Evolutionary conservation across 2,113 vertebrate species (phyloP).

Genomic region (Tragelaphus scriptus): DNA sequence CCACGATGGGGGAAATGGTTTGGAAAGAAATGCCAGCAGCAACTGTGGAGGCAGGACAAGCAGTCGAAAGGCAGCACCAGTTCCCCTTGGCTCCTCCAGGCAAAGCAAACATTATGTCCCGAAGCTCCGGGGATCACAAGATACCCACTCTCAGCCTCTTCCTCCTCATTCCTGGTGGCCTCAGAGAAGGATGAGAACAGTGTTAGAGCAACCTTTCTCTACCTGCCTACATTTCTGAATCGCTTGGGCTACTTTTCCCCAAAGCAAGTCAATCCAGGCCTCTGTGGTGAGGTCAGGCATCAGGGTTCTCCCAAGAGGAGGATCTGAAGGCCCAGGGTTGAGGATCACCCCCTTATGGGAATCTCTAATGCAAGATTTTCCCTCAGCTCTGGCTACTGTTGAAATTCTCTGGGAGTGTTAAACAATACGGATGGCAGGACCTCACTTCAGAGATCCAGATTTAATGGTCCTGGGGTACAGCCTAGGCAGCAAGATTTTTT

Average conservation of each 20-base stretch:
- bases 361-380: not conserved
- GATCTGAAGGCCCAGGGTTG: not conserved
- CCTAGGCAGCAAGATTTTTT: not conserved
- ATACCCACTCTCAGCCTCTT: not conserved
- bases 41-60: not conserved
- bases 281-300: not conserved
- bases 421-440: rapidly evolving
- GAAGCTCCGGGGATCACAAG: rapidly evolving
- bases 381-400: not conserved
- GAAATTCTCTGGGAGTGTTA: not conserved
- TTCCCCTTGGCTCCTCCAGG: not conserved
- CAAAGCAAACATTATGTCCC: rapidly evolving
- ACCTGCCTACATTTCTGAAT: not conserved
- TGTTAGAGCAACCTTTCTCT: not conserved
- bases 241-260: not conserved
- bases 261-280: not conserved
- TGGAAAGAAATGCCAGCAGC: not conserved
- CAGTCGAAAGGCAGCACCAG: rapidly evolving
- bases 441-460: not conserved
- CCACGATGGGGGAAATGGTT: not conserved
- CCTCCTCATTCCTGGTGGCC: too few species aligned
- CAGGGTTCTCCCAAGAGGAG: too few species aligned
- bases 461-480: rapidly evolving
- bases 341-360: not conserved
- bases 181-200: rapidly evolving